These are phyloP conservation scores for Drosophila vallismaia DNA, from an alignment of 2,888 invertebrate genomes.

Conservation along the genomic window DNA sequence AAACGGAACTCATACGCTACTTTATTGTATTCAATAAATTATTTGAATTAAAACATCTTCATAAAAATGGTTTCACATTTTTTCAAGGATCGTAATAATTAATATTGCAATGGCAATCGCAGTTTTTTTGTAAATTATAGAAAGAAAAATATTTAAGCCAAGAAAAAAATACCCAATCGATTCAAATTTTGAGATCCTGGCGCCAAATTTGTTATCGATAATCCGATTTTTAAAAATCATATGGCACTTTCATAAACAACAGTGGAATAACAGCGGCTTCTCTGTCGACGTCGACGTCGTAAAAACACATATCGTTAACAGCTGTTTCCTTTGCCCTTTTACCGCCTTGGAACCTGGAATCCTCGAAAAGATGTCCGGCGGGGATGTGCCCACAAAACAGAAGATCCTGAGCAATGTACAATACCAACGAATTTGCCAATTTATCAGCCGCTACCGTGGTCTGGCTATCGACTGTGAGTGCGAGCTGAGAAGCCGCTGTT, in stretches of 20 bases:
- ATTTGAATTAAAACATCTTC: conserved; percentile 41
- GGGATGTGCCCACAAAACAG: conserved; percentile 42
- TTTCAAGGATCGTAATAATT: not conserved
- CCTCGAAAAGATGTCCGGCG: conserved; percentile 21
- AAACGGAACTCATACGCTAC: conserved; percentile 68
- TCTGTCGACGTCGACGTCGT: too few species aligned
- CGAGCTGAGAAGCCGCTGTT: conserved; percentile 85
- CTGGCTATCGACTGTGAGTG: conserved; percentile 87
- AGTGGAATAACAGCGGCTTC: too few species aligned
- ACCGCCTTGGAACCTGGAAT: not conserved
- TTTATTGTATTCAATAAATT: conserved; percentile 74
- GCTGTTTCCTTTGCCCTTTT: not conserved
- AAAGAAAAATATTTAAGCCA: too few species aligned
- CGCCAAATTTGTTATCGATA: too few species aligned
- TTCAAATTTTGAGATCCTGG: too few species aligned
- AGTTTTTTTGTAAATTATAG: too few species aligned
- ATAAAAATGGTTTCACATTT: not conserved
- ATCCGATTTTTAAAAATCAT: too few species aligned
- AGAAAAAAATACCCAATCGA: too few species aligned
- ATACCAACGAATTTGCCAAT: conserved; percentile 77
- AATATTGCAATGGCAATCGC: too few species aligned
- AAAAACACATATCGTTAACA: too few species aligned
- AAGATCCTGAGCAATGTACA: conserved; percentile 66
- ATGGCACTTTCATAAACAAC: too few species aligned
- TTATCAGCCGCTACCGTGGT: conserved; percentile 86